Evolutionary conservation across 2,113 vertebrate species (phyloP), one percentile per base, ranked within the genome.

Genomic region (Nothocercus nigrocapillus): DNA sequence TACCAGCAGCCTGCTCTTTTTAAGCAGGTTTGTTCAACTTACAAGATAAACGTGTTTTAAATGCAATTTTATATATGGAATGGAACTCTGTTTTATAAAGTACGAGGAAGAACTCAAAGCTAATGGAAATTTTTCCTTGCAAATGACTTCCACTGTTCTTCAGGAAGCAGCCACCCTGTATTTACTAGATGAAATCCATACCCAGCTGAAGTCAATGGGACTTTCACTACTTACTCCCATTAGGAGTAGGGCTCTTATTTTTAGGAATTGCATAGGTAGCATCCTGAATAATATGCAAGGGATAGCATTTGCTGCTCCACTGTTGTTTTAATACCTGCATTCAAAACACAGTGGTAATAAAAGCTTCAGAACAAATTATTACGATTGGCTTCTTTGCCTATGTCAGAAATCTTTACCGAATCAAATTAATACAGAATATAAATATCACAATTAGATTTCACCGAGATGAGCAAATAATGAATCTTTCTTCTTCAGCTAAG

Each of bases 301-400:
- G 91, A 76, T 25, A 93, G 93, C 82, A 73, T 92, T 84, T 97
- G 85, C 92, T 82, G 76, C 86, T 94, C 81, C 79, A 78, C 88
- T 38, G 85, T 90, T 95, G 91, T 61, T 97, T 96, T 96, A 95
- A 93, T 96, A 85, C 88, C 95, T 70, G 78, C 88, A 93, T 93
- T 93, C 91, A 90, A 95, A 96, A 96, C 94, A 95, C 90, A 92
- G 62, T 40, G 90, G 95, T 88, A 97, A 97, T 96, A 95, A 97
- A 97, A 96, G 95, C 94, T 96, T 97, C 94, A 96, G 88, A 96
- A 96, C 83, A 96, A 95, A 96, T 96, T 91, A 96, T 97, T 91
- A 94, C 53, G 25, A 93, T 95, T 97, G 92, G 91, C 95, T 93
- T 95, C 93, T 95, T 96, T 97, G 91, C 89, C 78, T 93, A 82